Conservation (phyloP, 2,888 invertebrate species). For the Anaspis maculata region DNA sequence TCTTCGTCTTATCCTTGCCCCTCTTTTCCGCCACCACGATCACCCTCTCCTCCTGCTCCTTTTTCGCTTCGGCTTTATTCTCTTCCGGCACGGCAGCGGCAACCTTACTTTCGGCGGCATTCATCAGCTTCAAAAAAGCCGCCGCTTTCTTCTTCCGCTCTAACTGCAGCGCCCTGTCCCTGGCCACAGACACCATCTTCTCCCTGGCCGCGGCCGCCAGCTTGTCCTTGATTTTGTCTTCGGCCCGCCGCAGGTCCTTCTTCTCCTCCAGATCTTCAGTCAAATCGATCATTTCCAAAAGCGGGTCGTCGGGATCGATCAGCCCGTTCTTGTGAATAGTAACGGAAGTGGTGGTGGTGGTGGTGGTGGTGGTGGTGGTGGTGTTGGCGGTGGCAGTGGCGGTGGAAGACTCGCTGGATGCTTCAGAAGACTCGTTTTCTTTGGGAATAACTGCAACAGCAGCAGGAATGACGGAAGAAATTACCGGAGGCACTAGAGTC, state of each 20-base stretch:
- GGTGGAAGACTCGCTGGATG: conserved; percentile 1
- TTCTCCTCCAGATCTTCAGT: conserved; percentile 50
- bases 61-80: conserved; percentile 11
- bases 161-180: conserved; percentile 51
- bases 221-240: conserved; percentile 53
- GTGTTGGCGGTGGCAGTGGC: conserved; percentile 1
- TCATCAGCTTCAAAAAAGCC: conserved; percentile 58
- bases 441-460: too few relatives aligned
- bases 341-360: background rate
- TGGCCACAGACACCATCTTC: conserved; percentile 48
- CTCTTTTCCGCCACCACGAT: background rate
- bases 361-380: conserved; percentile 2
- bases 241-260: conserved; percentile 39
- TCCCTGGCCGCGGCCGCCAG: conserved; percentile 48
- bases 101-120: conserved; percentile 27
- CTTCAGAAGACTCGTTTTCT: conserved; percentile 3
- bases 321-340: conserved; percentile 13
- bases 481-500: background rate
- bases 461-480: too few relatives aligned
- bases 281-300: conserved; percentile 51
- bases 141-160: conserved; percentile 76
- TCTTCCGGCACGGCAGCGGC: conserved; percentile 15
- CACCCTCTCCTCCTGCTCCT: too few relatives aligned
- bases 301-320: conserved; percentile 39
- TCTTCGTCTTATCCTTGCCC: background rate